Evolutionary conservation across 2,797 vertebrate species (phyloP), one percentile per base, ranked within the genome.

Genomic region (Sebastes hubbsi): DNA sequence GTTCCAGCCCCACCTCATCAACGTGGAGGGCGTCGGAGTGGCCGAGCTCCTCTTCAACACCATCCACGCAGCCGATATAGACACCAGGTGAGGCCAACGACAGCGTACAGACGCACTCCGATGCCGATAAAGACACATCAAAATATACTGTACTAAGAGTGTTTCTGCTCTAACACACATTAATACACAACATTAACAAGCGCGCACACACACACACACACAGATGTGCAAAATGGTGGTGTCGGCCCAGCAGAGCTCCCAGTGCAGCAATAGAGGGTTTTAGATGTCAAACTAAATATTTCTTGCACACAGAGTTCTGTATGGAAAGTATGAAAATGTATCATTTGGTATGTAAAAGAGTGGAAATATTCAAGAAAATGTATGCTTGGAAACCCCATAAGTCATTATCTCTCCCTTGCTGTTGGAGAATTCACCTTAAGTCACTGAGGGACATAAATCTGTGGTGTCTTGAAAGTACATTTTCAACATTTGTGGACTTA

Each of bases 1-100:
- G 73, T 99, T 99, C 94, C 98, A 99, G 94, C 98, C 98, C 87
- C 98, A 99, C 91, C 96, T 99, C 95, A 99, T 99, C 94, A 99
- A 99, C 2, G 98, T 99, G 5, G 98, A 99, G 89, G 98, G 98
- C 2, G 98, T 99, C 34, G 98, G 98, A 71, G 98, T 99, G 90
- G 98, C 98, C 8, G 98, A 99, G 84, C 91, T 99, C 87, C 97
- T 99, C 92, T 99, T 99, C 91, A 99, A 99, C 95, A 99, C 98
- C 94, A 99, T 99, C 91, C 97, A 99, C 76, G 98, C 98, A 0
- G 98, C 98, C n/a, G 98, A 99, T 88, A 99, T 99, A 55, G 98
- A 99, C 85, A 99, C 98, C 93, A 98, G 98, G 98, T 99, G 92
- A 83, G 86, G 71, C 72, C 30, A 56, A n/a, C 2, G 2, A 38